Evolutionary conservation across 2,888 invertebrate species (phyloP).

Genomic region (Conops quadrifasciatus): DNA sequence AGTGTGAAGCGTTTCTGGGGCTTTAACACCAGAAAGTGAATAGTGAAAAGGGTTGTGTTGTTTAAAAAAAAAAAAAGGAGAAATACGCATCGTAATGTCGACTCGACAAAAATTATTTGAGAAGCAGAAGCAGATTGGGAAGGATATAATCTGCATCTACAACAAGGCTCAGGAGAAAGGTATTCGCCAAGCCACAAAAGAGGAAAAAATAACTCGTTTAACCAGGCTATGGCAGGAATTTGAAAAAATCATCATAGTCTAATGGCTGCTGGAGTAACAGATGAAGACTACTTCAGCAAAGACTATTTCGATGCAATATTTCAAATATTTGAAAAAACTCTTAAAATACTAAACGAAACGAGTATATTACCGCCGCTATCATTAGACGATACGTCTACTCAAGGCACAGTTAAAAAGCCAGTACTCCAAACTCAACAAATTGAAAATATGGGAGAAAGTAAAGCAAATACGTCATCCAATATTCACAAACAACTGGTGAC

Average conservation of each 20-base stretch:
- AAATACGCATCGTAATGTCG: background rate
- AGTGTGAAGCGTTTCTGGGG: conserved; percentile 2
- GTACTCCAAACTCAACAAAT: background rate
- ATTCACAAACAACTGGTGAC: background rate
- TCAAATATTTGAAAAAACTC: background rate
- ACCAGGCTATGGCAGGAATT: background rate
- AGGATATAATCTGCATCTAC: background rate
- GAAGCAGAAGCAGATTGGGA: background rate
- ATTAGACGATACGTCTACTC: background rate
- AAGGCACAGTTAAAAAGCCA: background rate
- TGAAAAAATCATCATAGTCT: background rate
- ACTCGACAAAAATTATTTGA: conserved; percentile 8
- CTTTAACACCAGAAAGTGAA: background rate
- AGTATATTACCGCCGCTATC: background rate
- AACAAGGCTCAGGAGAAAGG: background rate
- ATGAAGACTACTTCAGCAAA: background rate
- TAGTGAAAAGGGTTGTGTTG: background rate
- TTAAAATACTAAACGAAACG: background rate
- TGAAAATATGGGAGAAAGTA: background rate
- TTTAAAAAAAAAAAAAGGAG: background rate
- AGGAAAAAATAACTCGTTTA: background rate
- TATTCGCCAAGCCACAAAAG: background rate
- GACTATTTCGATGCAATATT: background rate
- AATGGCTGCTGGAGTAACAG: background rate
- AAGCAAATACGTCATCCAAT: background rate